phyloP scores from a whole-genome alignment of 2,113 vertebrate species.

The Polyodon spathula region DNA sequence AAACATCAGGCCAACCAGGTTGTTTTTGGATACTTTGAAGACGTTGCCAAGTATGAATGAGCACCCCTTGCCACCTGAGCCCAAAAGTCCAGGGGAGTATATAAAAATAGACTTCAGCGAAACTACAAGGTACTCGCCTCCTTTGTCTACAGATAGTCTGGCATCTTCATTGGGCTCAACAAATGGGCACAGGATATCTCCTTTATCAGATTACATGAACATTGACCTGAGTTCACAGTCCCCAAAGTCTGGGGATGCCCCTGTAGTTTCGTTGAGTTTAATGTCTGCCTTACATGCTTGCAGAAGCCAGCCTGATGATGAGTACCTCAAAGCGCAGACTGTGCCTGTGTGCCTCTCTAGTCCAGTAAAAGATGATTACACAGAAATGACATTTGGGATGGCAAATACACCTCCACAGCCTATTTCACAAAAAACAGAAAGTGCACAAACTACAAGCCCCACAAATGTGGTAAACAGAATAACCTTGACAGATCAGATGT shows the following conservation, averaged over 20 bases:
- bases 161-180: constrained; percentile 60
- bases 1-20: constrained; percentile 65
- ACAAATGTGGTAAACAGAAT: constrained; percentile 68
- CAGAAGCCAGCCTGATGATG: constrained; percentile 37
- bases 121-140: constrained; percentile 32
- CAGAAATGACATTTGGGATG: constrained; percentile 81
- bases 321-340: constrained; percentile 39
- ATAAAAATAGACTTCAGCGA: constrained; percentile 83
- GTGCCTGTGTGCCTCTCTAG: constrained; percentile 35
- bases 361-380: constrained; percentile 67
- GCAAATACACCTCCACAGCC: constrained; percentile 62
- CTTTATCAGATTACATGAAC: constrained; percentile 80
- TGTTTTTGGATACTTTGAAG: constrained; percentile 71
- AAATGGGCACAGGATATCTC: constrained; percentile 51
- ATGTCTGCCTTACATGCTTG: constrained; percentile 42
- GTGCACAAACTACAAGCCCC: constrained; percentile 60
- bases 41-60: constrained; percentile 80
- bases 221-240: constrained; percentile 53
- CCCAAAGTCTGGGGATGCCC: constrained; percentile 34
- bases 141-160: constrained; percentile 42
- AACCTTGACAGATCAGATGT: constrained; percentile 62
- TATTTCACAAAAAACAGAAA: constrained; percentile 56
- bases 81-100: constrained; percentile 87
- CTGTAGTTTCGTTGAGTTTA: constrained; percentile 46
- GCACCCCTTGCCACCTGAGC: constrained; percentile 71